Evolutionary conservation across 1,140 invertebrate genomes (phyloP), one percentile per base, ranked within the genome.

Genomic region (Vanessa atalanta): DNA sequence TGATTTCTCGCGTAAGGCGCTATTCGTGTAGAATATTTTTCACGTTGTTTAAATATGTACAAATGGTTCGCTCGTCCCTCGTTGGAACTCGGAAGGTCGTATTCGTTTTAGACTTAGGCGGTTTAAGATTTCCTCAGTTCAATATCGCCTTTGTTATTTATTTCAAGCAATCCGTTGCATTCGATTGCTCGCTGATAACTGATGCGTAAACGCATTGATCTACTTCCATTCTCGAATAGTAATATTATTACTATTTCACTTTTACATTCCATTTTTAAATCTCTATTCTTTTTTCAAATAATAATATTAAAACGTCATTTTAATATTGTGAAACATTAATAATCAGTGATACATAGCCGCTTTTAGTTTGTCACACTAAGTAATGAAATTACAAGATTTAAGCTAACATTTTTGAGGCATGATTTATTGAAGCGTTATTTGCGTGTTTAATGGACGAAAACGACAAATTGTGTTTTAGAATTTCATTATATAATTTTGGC

Each of bases 31-130:
- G 70, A 72, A 68, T 77, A 77, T 84, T 79, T 84, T 81, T 82
- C 76, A 82, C 57, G 76, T 65, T 79, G 71, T 73, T 84, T 77
- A 84, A 81, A 81, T 84, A 84, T 84, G 79, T 73, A 81, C 77
- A 80, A 81, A 83, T 81, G 71, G 77, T 51, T 70, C 65, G 75
- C 61, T 70, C 61, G 26, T 77, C 72, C 72, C 70, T 73, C 73
- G 66, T 68, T 50, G 75, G 70, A 73, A 67, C 63, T 47, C 50
- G 70, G 69, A 77, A 79, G 75, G 77, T 73, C 72, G 68, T 51
- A 70, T 79, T 69, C 57, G 43, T 78, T 74, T 76, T 75, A 73
- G 70, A 65, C 64, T 61, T 31, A 71, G 65, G 70, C 37, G 53
- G 57, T 75, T 68, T 75, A 51, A 65, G 20, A 20, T 20, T 53